Conservation (phyloP, 2,888 invertebrate species). For the Pammene aurita region DNA sequence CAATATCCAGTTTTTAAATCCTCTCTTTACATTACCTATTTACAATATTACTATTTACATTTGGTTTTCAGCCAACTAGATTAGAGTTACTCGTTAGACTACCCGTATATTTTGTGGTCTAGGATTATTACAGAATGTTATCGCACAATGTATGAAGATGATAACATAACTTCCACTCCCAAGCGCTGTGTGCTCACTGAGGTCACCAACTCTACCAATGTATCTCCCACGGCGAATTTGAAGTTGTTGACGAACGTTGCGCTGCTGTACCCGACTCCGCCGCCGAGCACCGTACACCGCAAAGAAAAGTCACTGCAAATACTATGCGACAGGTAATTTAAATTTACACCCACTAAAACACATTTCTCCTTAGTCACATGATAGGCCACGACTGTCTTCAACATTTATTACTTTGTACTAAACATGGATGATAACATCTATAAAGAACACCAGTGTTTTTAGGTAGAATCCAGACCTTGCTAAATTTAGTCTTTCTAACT, state of each 20-base stretch:
- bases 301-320: constrained; percentile 85
- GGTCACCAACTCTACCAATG: constrained; percentile 80
- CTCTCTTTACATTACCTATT: constrained; percentile 36
- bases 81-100: constrained; percentile 65
- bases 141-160: constrained; percentile 81
- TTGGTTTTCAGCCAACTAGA: constrained; percentile 65
- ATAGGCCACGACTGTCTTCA: no score
- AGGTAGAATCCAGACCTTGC: no score
- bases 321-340: constrained; percentile 82
- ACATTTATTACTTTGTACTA: no score
- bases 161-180: constrained; percentile 78
- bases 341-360: not conserved
- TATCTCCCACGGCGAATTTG: constrained; percentile 87
- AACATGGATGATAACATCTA: no score
- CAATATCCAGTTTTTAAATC: constrained; percentile 16
- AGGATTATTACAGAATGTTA: constrained; percentile 77
- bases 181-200: constrained; percentile 82
- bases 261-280: constrained; percentile 79
- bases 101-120: constrained; percentile 73
- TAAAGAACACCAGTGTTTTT: no score
- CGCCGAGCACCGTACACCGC: constrained; percentile 77
- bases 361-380: no score
- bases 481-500: no score
- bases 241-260: constrained; percentile 87
- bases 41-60: constrained; percentile 45